Conservation (phyloP, 2,113 vertebrate species). For the Plotosus lineatus region DNA sequence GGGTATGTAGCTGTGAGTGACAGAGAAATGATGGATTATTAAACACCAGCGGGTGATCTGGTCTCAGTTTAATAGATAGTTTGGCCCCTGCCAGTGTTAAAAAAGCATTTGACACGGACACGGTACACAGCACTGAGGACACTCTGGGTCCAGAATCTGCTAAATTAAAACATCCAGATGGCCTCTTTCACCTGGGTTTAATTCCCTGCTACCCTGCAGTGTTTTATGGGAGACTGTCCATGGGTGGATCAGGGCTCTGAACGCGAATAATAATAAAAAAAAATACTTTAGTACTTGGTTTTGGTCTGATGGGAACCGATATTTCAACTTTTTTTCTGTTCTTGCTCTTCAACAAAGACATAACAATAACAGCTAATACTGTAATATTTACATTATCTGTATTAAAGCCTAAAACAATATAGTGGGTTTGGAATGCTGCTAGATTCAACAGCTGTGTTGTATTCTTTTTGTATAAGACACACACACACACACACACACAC, state of each 20-base stretch:
- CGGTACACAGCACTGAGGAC: background rate
- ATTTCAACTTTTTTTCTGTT: background rate
- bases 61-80: background rate
- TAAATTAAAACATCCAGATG: slow-evolving; percentile 32
- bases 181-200: slow-evolving; percentile 14
- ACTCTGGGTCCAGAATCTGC: background rate
- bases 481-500: background rate
- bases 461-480: background rate
- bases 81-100: background rate
- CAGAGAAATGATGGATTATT: background rate
- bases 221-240: background rate
- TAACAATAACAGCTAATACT: background rate
- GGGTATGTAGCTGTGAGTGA: background rate
- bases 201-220: background rate
- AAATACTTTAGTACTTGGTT: background rate
- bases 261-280: background rate
- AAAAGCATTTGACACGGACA: slow-evolving; percentile 8
- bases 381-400: background rate
- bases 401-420: background rate
- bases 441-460: background rate
- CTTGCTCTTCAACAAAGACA: background rate
- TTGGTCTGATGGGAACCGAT: background rate
- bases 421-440: background rate
- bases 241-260: background rate
- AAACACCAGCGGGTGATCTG: background rate